Evolutionary conservation across 2,888 invertebrate species (phyloP).

Genomic region (Melanostoma mellinum): DNA sequence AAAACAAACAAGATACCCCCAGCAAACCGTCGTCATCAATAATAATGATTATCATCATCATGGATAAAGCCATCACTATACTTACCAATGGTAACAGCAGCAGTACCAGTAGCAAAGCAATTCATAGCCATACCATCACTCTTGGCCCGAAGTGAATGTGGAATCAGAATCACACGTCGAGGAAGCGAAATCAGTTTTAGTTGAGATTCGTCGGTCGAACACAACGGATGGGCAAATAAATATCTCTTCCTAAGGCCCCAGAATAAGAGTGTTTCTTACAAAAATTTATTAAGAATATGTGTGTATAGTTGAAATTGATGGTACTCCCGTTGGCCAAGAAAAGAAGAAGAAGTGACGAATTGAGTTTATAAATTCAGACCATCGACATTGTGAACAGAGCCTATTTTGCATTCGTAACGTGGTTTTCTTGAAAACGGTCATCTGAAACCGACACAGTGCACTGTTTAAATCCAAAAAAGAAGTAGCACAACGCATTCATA

Average conservation of each 20-base stretch:
- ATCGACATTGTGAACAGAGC: background rate
- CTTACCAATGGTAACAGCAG: constrained; percentile 37
- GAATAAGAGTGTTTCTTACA: constrained; percentile 16
- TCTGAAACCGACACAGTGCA: constrained; percentile 5
- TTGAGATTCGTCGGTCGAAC: constrained; percentile 71
- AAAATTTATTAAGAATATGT: constrained; percentile 4
- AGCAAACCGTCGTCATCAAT: constrained; percentile 49
- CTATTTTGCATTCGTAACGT: constrained; percentile 47
- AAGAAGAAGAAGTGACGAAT: constrained; percentile 6
- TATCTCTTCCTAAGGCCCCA: constrained; percentile 29
- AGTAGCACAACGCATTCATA: constrained; percentile 58
- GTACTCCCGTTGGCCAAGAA: constrained; percentile 22
- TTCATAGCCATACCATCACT: constrained; percentile 20
- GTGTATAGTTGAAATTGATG: constrained; percentile 7
- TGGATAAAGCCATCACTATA: constrained; percentile 35
- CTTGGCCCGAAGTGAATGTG: constrained; percentile 22
- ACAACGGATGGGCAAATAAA: constrained; percentile 53
- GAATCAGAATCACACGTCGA: constrained; percentile 61
- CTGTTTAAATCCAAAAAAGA: constrained; percentile 19
- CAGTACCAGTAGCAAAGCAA: constrained; percentile 34
- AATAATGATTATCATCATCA: constrained; percentile 34
- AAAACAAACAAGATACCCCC: constrained; percentile 41
- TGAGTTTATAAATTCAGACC: background rate
- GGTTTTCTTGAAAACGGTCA: constrained; percentile 42
- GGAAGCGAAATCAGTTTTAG: constrained; percentile 68